Evolutionary conservation across 2,888 invertebrate species (phyloP).

Genomic region (Ophion ellenae): DNA sequence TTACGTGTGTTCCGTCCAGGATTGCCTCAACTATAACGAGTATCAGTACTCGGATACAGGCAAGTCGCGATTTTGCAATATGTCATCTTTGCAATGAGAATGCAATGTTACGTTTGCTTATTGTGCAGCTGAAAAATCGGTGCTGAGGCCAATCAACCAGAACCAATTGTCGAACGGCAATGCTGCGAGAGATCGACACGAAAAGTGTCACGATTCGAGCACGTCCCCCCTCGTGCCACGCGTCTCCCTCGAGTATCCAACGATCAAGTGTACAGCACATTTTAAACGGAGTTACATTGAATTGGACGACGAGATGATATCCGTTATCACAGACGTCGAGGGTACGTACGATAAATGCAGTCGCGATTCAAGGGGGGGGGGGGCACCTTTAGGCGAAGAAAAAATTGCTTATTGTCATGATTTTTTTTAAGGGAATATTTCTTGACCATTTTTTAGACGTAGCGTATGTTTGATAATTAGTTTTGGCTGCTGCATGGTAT

Average conservation of each 20-base stretch:
- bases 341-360: constrained; percentile 82
- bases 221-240: constrained; percentile 80
- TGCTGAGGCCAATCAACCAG: constrained; percentile 82
- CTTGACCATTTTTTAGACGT: too few relatives aligned
- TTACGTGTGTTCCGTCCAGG: constrained; percentile 79
- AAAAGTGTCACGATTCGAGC: constrained; percentile 71
- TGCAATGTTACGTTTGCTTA: background rate
- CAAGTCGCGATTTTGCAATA: constrained; percentile 48
- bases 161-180: constrained; percentile 80
- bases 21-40: constrained; percentile 78
- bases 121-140: constrained; percentile 79
- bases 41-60: constrained; percentile 75
- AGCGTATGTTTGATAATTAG: too few relatives aligned
- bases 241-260: constrained; percentile 80
- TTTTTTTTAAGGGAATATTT: too few relatives aligned
- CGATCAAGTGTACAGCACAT: constrained; percentile 87
- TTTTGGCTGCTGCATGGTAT: too few relatives aligned
- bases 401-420: background rate
- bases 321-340: constrained; percentile 90
- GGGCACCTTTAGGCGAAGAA: background rate
- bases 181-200: constrained; percentile 76
- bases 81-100: too few relatives aligned
- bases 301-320: constrained; percentile 89
- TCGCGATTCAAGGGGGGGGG: background rate
- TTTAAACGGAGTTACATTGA: constrained; percentile 89